Base-by-base conservation (phyloP, 2,113 vertebrate genomes). In the Gadus chalcogrammus region DNA sequence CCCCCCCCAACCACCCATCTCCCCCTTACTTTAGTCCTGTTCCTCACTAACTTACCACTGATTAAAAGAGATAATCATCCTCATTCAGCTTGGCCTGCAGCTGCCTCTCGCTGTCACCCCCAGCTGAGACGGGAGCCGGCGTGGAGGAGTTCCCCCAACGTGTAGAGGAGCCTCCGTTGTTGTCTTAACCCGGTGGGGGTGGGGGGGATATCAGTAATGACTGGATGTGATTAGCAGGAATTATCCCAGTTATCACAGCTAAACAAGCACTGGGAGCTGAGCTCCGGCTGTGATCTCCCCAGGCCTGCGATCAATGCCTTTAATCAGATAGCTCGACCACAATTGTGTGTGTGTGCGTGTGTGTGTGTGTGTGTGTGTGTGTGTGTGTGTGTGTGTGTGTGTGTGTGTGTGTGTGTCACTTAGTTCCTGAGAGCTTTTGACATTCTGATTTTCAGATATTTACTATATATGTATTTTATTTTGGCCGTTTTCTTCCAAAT, bases 211-310 rank as follows among this genome's bases (percentile, higher is more conserved):
- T 6, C n/a, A 86, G 90, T 88, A 88, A 90, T 91, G 82, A 78
- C 79, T 91, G 89, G 93, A 91, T 65, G 91, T 92, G 92, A 95
- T 96, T 95, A 95, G 89, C 93, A 90, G 90, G 90, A 88, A 95
- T 95, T 94, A 95, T 94, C 93, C 93, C 93, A 94, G 91, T 92
- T 91, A 88, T 90, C 93, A 87, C 90, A 84, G 91, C 82, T 94
- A 93, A 78, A 81, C 94, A 90, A 91, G 91, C 85, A 84, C 13
- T 59, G 79, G 78, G 65, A 74, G 79, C 71, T 68, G 52, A 76
- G 76, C 88, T 86, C 85, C 84, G 88, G 86, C 85, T 88, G 90
- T 92, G 91, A 89, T 91, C 92, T 90, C 92, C 93, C 93, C 92
- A 92, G 92, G 91, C 90, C 91, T 90, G 87, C 92, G 91, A 89